Evolutionary conservation across 2,888 invertebrate species (phyloP), one percentile per base, ranked within the genome.

Genomic region (Mythimna loreyi): DNA sequence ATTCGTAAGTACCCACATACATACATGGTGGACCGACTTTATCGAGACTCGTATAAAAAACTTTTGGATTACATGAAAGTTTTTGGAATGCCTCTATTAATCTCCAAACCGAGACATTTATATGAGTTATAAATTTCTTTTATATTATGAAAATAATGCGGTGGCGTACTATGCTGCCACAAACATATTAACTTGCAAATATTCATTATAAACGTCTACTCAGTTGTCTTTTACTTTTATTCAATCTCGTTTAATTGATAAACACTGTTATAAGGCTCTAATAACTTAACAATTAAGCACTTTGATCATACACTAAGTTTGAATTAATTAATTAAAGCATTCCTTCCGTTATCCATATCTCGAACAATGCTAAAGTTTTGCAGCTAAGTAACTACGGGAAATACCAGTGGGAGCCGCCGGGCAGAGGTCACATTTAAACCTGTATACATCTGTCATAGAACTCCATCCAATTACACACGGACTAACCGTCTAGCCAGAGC

Each of bases 81-180:
- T 80, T 70, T 66, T 30, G 61, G 45, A 75, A 82, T 67, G 56
- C 47, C 49, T 53, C 69, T 73, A 80, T 82, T 82, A 70, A 75
- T 81, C 62, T 72, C 56, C 36, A 65, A 65, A 69, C 61, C 50
- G 62, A 50, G 75, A 79, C 68, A 75, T 70, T 82, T 80, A 82
- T 78, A 80, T 61, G 60, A 70, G 58, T 72, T 68, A 59, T 61
- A 70, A 72, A 80, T 62, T 59, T 49, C 28, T 63, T 75, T 71
- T 64, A 70, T 68, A 60, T 69, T 69, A 70, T 66, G 56, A 67
- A 65, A 71, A 75, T 64, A 64, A 71, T 64, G 59, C 55, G 57
- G 55, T 58, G 16, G 45, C 49, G 19, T 66, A 50, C 16, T 36
- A 45, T 43, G 60, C 53, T 25, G 19, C 57, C 57, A 58, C 69